These are phyloP conservation scores for Eucidaris tribuloides DNA, from an alignment of 35 echinoderm and acorn worm genomes.

Conservation along the genomic window DNA sequence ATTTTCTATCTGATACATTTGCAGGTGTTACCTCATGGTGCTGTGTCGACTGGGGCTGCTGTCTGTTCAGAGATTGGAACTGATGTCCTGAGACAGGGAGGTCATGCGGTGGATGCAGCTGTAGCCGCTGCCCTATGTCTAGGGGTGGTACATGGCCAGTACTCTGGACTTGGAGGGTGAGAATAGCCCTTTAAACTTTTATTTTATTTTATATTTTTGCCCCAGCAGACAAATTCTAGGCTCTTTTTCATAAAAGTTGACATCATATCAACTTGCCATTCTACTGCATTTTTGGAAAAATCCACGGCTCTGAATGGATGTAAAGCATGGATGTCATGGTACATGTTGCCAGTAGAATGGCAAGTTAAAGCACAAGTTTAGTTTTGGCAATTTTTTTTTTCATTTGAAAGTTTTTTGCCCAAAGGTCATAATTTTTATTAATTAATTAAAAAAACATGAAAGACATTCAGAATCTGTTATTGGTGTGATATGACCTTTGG, in stretches of 20 bases:
- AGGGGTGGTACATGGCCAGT: slow-evolving; percentile 66
- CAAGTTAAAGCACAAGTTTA: no score
- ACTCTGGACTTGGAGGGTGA: slow-evolving; percentile 84
- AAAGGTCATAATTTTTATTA: no score
- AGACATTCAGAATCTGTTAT: no score
- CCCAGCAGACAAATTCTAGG: background rate
- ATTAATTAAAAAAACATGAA: no score
- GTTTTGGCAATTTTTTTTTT: no score
- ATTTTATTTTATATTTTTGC: background rate
- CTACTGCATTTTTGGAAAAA: no score
- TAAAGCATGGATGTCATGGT: no score
- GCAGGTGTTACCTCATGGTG: slow-evolving; percentile 63
- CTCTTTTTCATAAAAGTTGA: background rate
- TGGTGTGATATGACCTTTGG: no score
- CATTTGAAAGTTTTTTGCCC: no score
- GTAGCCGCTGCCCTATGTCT: slow-evolving; percentile 73
- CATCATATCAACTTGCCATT: no score
- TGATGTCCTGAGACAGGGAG: slow-evolving; percentile 50
- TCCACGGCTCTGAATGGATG: no score
- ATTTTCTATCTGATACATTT: background rate
- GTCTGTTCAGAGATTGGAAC: slow-evolving; percentile 64
- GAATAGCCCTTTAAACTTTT: background rate
- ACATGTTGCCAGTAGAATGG: no score
- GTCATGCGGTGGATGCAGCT: slow-evolving; percentile 77
- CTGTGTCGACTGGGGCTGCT: slow-evolving; percentile 25